These are phyloP conservation scores for Ridgeia piscesae DNA, from an alignment of 1,140 invertebrate genomes.

Conservation along the genomic window DNA sequence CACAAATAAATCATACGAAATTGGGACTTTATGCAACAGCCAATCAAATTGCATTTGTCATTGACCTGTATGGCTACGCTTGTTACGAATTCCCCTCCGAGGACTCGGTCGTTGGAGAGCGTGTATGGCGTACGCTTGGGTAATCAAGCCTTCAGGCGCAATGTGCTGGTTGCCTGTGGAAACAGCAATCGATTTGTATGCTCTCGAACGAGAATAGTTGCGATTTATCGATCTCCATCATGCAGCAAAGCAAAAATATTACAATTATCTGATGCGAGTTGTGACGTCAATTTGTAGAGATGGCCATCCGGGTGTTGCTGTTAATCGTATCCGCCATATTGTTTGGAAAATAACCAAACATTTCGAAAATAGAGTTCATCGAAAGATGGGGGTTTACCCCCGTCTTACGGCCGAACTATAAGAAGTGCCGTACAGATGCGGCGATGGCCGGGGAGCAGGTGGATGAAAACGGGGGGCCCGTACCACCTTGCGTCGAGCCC, in stretches of 20 bases:
- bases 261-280: background rate
- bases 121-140: background rate
- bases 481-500: conserved; percentile 34
- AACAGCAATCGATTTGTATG: conserved; percentile 5
- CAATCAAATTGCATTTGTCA: background rate
- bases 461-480: conserved; percentile 49
- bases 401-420: conserved; percentile 79
- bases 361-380: conserved; percentile 92
- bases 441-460: conserved; percentile 52
- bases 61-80: background rate
- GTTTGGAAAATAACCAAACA: conserved; percentile 64
- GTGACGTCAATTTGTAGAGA: conserved; percentile 15
- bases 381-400: conserved; percentile 94
- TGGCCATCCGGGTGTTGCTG: conserved; percentile 15
- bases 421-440: conserved; percentile 64
- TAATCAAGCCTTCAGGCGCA: background rate
- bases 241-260: conserved; percentile 6
- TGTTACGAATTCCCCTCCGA: background rate
- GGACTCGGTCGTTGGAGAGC: conserved; percentile 2
- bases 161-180: conserved; percentile 3
- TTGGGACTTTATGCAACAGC: background rate
- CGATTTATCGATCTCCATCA: conserved; percentile 5
- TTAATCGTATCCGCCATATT: conserved; percentile 16
- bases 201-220: conserved; percentile 4
- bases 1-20: background rate